Evolutionary conservation across 2,797 vertebrate species (phyloP).

Genomic region (Thalassophryne amazonica): DNA sequence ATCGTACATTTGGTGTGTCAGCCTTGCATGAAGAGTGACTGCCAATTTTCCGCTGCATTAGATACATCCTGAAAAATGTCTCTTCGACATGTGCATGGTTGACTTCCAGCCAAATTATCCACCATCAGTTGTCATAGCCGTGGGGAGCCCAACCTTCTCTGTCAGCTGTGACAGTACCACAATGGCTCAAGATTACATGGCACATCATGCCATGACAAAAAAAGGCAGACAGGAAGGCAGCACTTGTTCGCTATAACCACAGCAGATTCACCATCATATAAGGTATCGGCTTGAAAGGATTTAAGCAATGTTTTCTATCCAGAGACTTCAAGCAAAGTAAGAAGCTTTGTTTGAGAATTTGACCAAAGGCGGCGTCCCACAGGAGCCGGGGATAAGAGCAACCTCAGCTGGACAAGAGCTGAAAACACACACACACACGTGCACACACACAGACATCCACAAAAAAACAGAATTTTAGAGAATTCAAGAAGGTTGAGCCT

Average conservation of each 20-base stretch:
- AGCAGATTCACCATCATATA: constrained; percentile 10
- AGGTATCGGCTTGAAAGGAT: not conserved
- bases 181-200: constrained; percentile 51
- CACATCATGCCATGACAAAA: constrained; percentile 44
- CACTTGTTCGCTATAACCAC: constrained; percentile 26
- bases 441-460: not conserved
- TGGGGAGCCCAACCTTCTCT: constrained; percentile 33
- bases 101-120: constrained; percentile 22
- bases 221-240: constrained; percentile 28
- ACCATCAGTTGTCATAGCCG: constrained; percentile 28
- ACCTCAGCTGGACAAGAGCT: too few species aligned
- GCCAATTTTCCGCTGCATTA: not conserved
- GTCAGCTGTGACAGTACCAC: constrained; percentile 43
- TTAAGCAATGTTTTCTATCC: not conserved
- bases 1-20: not conserved
- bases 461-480: not conserved
- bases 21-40: not conserved
- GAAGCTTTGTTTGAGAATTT: too few species aligned
- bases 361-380: too few species aligned
- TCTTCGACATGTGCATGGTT: not conserved
- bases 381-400: too few species aligned
- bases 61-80: not conserved
- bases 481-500: too few species aligned
- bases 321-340: not conserved
- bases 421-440: not conserved